Evolutionary conservation across 2,113 vertebrate genomes (phyloP).

Genomic region (Cryptomyrus ogoouensis): DNA sequence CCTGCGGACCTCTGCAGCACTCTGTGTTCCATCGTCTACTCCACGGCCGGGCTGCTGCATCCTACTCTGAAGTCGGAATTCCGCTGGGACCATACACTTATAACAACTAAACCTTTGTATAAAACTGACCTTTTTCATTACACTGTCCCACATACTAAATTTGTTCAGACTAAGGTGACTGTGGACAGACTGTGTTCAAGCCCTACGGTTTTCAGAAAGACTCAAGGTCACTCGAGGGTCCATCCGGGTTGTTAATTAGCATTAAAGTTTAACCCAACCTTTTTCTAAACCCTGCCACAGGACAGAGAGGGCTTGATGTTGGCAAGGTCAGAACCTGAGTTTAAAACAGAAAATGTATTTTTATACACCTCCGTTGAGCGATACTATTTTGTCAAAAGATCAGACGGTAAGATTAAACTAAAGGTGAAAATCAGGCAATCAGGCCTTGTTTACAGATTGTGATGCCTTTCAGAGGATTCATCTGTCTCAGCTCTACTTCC

Average conservation of each 20-base stretch:
- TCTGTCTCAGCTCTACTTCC: neutral
- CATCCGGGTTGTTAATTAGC: neutral
- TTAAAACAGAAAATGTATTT: neutral
- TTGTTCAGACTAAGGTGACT: neutral
- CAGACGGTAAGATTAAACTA: neutral
- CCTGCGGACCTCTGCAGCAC: neutral
- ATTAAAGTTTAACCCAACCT: constrained; percentile 1
- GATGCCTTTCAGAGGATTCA: neutral
- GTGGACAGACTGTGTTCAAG: neutral
- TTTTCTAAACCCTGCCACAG: neutral
- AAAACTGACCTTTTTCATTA: constrained; percentile 5
- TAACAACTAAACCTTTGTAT: neutral
- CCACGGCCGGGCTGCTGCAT: neutral
- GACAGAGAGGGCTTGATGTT: neutral
- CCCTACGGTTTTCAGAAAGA: neutral
- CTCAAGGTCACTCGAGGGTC: neutral
- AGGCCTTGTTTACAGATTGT: neutral
- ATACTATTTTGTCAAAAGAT: neutral
- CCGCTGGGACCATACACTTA: neutral
- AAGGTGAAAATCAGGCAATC: neutral
- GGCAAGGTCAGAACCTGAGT: neutral
- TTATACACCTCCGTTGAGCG: neutral
- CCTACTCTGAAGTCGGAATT: neutral
- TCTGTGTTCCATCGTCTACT: neutral
- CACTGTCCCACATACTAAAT: neutral